A percentile compares a stretch with the other conserved stretches of the same genome.
These are phyloP conservation scores for Psittacula cyanocephala DNA, from an alignment of 2,113 vertebrate genomes.

Conservation along the genomic window DNA sequence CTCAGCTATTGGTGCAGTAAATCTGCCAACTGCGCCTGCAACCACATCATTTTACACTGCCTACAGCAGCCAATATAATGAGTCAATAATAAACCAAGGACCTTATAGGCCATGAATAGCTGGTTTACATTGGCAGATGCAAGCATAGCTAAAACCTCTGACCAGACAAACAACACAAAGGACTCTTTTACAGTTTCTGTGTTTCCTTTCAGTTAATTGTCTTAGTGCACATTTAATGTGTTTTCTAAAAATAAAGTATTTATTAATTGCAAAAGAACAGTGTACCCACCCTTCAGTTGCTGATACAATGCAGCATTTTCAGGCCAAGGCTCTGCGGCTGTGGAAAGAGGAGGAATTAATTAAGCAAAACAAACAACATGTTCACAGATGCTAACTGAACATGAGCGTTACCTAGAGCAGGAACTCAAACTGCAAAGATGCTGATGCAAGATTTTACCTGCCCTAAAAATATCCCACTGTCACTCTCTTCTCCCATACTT, in stretches of 20 bases:
- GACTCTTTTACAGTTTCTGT: constrained; percentile 43
- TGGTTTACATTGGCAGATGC: constrained; percentile 74
- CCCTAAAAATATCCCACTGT: background rate
- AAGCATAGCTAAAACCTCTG: constrained; percentile 71
- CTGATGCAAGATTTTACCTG: background rate
- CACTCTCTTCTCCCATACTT: background rate
- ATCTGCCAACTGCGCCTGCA: constrained; percentile 82
- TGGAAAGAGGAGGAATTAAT: constrained; percentile 60
- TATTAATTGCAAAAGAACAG: constrained; percentile 56
- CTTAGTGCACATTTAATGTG: constrained; percentile 46
- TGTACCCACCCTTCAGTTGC: constrained; percentile 79
- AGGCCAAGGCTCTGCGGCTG: constrained; percentile 84
- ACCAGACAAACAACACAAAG: constrained; percentile 68
- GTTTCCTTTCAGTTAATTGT: constrained; percentile 55
- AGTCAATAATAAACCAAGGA: constrained; percentile 84
- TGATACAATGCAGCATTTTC: constrained; percentile 83
- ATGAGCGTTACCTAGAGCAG: background rate
- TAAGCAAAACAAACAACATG: constrained; percentile 22
- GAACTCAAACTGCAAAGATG: background rate
- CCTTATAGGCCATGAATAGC: constrained; percentile 74
- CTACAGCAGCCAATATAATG: constrained; percentile 82
- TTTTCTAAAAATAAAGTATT: constrained; percentile 58
- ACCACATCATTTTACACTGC: constrained; percentile 81
- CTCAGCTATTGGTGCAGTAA: constrained; percentile 85
- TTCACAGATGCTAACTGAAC: constrained; percentile 40